These are phyloP conservation scores for Chamaea fasciata DNA, from an alignment of 2,113 vertebrate species.

Conservation along the genomic window DNA sequence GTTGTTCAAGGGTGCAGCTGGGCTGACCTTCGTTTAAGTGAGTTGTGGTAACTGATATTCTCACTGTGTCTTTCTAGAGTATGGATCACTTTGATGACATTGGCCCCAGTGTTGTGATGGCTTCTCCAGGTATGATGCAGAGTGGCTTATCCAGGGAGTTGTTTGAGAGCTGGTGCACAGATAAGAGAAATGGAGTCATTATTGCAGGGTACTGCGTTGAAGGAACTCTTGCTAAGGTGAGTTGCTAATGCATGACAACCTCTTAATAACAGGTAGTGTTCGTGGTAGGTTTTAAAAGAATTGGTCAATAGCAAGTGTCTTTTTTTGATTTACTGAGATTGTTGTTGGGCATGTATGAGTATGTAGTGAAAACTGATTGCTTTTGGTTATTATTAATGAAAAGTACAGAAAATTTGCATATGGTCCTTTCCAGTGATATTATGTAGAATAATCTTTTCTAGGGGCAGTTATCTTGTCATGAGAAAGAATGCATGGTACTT, in stretches of 20 bases:
- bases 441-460: background rate
- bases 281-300: background rate
- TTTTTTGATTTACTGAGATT: background rate
- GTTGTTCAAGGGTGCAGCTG: background rate
- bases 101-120: slow-evolving; percentile 98
- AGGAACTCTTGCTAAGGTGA: slow-evolving; percentile 95
- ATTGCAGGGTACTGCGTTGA: slow-evolving; percentile 98
- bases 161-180: slow-evolving; percentile 99
- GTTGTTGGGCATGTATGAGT: background rate
- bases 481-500: background rate
- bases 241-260: background rate
- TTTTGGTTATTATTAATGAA: background rate
- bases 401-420: background rate
- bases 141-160: slow-evolving; percentile 94
- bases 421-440: background rate
- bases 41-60: background rate
- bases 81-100: slow-evolving; percentile 99
- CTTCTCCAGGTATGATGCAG: slow-evolving; percentile 99
- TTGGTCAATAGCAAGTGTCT: background rate
- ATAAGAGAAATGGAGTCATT: slow-evolving; percentile 97
- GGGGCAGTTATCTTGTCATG: background rate
- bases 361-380: background rate
- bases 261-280: background rate
- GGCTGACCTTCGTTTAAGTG: background rate
- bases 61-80: slow-evolving; percentile 73